Evolutionary conservation across 2,113 vertebrate genomes (phyloP), one percentile per base, ranked within the genome.

Genomic region (Tor tambroides): DNA sequence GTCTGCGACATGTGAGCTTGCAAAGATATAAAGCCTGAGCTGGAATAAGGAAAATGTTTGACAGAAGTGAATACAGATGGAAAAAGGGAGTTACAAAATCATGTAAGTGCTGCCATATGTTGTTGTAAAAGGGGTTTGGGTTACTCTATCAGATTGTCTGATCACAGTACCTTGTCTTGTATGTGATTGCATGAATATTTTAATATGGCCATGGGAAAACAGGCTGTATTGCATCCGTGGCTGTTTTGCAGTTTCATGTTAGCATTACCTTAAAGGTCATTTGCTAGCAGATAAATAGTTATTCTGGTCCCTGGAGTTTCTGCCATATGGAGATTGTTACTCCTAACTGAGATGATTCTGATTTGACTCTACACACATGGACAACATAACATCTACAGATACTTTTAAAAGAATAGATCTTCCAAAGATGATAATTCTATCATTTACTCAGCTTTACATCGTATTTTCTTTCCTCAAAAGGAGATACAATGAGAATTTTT

Each of bases 101-200:
- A 67, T 77, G 59, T 56, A 87, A 87, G 90, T 67, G 86, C 90
- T 94, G 89, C 94, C 94, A 94, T 90, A 94, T 93, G 93, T 92
- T 88, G 74, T 76, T 91, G 89, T 88, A 90, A 87, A 92, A 32
- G 43, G 4, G 61, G 14, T 32, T 67, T 76, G 7, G 30, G 30
- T 63, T 78, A 61, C 38, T 35, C 59, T n/a, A 78, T 80, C 75
- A 49, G 83, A 32, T 63, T 63, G 19, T 51, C 65, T 80, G 38
- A 75, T 51, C 28, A 49, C 17, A 84, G 83, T 30, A 85, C 86
- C 69, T 87, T 75, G n/a, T 19, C 35, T 38, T 19, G 43, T 65
- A 46, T 65, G 32, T 87, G 84, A 89, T 84, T 86, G 79, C 63
- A 51, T 87, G 71, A 85, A 91, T 81, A 54, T 76, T 81, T 77